phyloP scores from a whole-genome alignment of 2,113 vertebrate species.

The Actenoides lindsayi region DNA sequence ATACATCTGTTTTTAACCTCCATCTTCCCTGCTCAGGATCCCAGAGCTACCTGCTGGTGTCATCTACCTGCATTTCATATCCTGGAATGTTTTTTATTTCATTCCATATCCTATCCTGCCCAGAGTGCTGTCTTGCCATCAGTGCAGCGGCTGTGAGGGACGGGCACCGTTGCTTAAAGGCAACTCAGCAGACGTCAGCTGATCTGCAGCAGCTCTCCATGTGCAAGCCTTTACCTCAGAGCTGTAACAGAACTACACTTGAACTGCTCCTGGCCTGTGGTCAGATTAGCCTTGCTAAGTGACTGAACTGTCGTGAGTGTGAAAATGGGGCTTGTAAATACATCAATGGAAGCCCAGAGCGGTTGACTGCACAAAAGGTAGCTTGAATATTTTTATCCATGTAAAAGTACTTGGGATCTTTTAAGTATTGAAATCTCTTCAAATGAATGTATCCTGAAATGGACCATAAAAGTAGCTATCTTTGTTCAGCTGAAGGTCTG shows the following conservation, averaged over 20 bases:
- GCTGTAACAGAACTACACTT: background rate
- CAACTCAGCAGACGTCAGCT: background rate
- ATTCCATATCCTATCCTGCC: background rate
- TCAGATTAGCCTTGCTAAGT: background rate
- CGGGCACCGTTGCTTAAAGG: background rate
- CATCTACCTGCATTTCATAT: background rate
- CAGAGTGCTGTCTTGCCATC: accelerated
- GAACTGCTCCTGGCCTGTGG: background rate
- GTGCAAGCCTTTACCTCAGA: background rate
- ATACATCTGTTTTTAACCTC: background rate
- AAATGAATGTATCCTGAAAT: background rate
- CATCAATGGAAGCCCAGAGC: background rate
- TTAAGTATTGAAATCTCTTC: background rate
- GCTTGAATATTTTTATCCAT: background rate
- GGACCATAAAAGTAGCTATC: accelerated
- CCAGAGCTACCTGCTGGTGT: background rate
- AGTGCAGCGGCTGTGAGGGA: background rate
- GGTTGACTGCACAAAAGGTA: background rate
- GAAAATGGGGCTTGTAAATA: background rate
- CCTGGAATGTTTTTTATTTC: no score
- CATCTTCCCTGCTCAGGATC: background rate
- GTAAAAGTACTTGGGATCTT: background rate
- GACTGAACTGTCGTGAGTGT: background rate
- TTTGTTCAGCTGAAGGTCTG: background rate
- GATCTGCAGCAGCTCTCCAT: background rate